A percentile compares a stretch with the other conserved stretches of the same genome.
phyloP scores from a whole-genome alignment of 2,888 invertebrate species.

The Lithophane leautieri region DNA sequence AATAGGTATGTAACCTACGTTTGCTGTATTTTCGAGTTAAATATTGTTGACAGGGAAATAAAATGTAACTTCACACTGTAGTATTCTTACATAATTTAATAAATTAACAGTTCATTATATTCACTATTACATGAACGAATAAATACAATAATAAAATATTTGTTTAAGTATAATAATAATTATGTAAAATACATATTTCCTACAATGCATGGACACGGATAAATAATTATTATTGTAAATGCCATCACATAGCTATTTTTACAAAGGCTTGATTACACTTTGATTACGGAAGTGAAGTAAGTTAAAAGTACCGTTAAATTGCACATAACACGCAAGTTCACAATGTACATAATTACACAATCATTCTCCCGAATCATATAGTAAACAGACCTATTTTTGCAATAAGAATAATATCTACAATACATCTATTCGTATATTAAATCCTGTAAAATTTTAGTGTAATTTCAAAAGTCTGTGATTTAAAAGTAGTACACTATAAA shows the following conservation, averaged over 20 bases:
- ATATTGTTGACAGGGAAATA: neutral
- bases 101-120: slow-evolving; percentile 68
- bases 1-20: too few relatives aligned
- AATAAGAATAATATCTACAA: slow-evolving; percentile 28
- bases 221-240: slow-evolving; percentile 45
- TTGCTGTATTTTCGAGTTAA: neutral
- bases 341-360: neutral
- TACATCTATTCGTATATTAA: slow-evolving; percentile 50
- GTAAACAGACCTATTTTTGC: slow-evolving; percentile 28
- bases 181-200: slow-evolving; percentile 58
- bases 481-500: slow-evolving; percentile 31
- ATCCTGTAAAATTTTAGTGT: slow-evolving; percentile 26
- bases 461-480: slow-evolving; percentile 28
- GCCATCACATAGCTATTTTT: slow-evolving; percentile 26
- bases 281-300: slow-evolving; percentile 22
- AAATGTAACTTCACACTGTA: slow-evolving; percentile 13
- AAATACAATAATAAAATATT: slow-evolving; percentile 64
- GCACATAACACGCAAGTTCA: slow-evolving; percentile 8
- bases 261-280: slow-evolving; percentile 27
- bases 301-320: slow-evolving; percentile 16
- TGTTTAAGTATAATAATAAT: slow-evolving; percentile 51
- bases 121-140: slow-evolving; percentile 62
- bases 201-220: slow-evolving; percentile 50
- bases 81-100: slow-evolving; percentile 66
- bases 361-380: slow-evolving; percentile 30